These are phyloP conservation scores for Orgyia antiqua DNA, from an alignment of 2,888 invertebrate species.

Conservation along the genomic window DNA sequence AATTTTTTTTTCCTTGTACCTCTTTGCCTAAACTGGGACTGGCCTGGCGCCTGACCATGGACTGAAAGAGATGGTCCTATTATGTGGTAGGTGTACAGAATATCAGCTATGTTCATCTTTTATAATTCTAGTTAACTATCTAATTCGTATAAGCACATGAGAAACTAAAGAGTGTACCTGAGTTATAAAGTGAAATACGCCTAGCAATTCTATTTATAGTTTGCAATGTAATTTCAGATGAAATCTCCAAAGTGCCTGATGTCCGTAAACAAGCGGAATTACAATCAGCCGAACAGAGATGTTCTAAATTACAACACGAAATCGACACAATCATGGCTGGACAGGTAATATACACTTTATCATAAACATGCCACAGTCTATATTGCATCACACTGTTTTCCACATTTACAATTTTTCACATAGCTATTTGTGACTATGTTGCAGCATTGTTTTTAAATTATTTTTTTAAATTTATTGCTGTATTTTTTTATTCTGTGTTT, in stretches of 20 bases:
- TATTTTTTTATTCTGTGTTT: constrained; percentile 23
- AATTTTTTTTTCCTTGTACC: too few relatives aligned
- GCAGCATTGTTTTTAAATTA: constrained; percentile 23
- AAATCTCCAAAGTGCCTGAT: constrained; percentile 66
- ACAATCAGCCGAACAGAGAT: constrained; percentile 62
- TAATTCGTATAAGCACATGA: too few relatives aligned
- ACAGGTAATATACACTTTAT: constrained; percentile 43
- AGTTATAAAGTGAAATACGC: too few relatives aligned
- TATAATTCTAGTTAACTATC: too few relatives aligned
- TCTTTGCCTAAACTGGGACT: too few relatives aligned
- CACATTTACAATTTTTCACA: constrained; percentile 14
- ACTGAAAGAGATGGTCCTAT: too few relatives aligned
- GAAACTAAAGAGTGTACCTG: too few relatives aligned
- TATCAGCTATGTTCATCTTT: too few relatives aligned
- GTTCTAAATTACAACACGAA: constrained; percentile 58
- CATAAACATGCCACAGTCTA: constrained; percentile 2
- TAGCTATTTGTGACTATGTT: constrained; percentile 33
- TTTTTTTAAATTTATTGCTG: constrained; percentile 16
- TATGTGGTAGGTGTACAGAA: too few relatives aligned
- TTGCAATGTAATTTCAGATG: constrained; percentile 61
- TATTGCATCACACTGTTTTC: constrained; percentile 14
- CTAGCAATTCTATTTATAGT: too few relatives aligned
- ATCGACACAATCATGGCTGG: constrained; percentile 59
- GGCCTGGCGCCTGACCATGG: too few relatives aligned
- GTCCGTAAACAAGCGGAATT: constrained; percentile 65